Conservation (phyloP, 2,113 vertebrate genomes). For the Cryptoleucopteryx plumbea region DNA sequence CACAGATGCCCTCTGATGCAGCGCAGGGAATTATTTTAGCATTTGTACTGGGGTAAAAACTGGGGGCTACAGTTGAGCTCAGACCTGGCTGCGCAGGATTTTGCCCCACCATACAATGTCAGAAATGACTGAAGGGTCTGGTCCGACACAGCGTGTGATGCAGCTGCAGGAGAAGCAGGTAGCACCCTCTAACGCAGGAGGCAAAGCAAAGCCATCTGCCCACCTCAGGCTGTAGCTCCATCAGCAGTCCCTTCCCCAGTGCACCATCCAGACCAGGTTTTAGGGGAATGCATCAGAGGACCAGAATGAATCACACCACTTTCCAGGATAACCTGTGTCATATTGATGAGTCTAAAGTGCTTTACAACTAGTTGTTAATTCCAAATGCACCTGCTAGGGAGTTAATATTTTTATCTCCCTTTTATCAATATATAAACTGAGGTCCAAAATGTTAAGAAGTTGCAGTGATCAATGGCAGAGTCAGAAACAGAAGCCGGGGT, state of each 20-base stretch:
- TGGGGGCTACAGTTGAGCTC: not conserved
- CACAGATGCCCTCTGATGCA: not conserved
- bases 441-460: not conserved
- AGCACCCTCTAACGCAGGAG: not conserved
- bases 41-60: not conserved
- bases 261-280: not conserved
- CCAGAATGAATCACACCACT: not conserved
- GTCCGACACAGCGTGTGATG: fast-evolving
- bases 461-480: not conserved
- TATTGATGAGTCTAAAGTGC: not conserved
- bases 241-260: not conserved
- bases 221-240: not conserved
- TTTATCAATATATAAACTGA: not conserved
- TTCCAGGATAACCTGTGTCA: not conserved
- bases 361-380: not conserved
- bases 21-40: not conserved
- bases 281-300: not conserved
- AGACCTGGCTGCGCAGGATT: not conserved
- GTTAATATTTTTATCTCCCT: not conserved
- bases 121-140: not conserved
- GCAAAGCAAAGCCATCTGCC: not conserved
- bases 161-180: not conserved
- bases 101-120: not conserved
- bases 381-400: not conserved
- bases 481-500: not conserved